These are phyloP conservation scores for Heliconius himera DNA, from an alignment of 1,140 invertebrate species.

Conservation along the genomic window DNA sequence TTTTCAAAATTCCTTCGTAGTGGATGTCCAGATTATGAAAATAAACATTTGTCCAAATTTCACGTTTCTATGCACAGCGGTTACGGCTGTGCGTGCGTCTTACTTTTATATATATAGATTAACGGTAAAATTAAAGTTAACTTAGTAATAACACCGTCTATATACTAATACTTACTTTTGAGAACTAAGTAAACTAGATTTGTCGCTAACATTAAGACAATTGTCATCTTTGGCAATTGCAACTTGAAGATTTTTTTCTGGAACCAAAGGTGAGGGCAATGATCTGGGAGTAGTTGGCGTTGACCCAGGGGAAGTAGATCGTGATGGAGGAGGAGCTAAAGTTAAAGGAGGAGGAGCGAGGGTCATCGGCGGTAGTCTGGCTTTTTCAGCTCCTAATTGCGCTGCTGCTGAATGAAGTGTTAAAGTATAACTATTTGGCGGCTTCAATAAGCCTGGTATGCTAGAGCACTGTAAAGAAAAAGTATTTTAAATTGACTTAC, in stretches of 20 bases:
- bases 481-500: not conserved
- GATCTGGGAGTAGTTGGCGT: conserved; percentile 65
- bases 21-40: no score
- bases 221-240: conserved; percentile 73
- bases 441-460: conserved; percentile 83
- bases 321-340: conserved; percentile 60
- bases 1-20: no score
- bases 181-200: conserved; percentile 75
- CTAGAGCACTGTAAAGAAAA: conserved; percentile 76
- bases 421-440: conserved; percentile 81
- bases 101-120: no score
- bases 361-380: conserved; percentile 67
- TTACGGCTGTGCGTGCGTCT: no score
- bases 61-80: no score
- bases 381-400: conserved; percentile 72
- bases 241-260: conserved; percentile 77
- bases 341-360: conserved; percentile 66
- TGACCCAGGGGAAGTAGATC: conserved; percentile 55
- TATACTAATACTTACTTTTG: conserved; percentile 66
- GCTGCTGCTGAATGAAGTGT: conserved; percentile 76
- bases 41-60: no score
- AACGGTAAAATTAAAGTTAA: no score
- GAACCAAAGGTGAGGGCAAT: conserved; percentile 66
- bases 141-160: not conserved
- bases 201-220: conserved; percentile 72